Conservation (phyloP, 2,797 vertebrate species). For the Acanthiza pusilla region DNA sequence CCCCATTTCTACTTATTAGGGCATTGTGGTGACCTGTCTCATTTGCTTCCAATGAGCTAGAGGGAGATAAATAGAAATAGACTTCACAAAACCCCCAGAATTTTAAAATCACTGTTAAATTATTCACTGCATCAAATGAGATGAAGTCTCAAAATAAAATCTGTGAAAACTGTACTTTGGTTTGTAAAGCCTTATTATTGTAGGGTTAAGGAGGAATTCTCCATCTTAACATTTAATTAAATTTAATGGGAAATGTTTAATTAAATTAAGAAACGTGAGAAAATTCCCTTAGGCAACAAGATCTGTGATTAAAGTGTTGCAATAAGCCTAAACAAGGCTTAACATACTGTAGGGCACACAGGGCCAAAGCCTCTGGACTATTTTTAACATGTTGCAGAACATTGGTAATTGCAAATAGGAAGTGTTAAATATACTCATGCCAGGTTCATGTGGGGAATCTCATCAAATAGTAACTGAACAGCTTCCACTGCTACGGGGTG, state of each 20-base stretch:
- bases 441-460: not conserved
- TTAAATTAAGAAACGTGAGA: not conserved
- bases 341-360: not conserved
- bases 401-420: not conserved
- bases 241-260: constrained; percentile 29
- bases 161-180: not conserved
- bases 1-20: not conserved
- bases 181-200: not conserved
- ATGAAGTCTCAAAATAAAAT: not conserved
- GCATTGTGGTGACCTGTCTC: not conserved
- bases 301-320: not conserved
- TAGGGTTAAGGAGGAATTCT: constrained; percentile 4
- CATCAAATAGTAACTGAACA: not conserved
- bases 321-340: not conserved
- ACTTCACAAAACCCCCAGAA: not conserved
- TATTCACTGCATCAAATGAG: not conserved
- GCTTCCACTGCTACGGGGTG: not conserved
- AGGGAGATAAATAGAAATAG: not conserved
- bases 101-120: not conserved
- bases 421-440: not conserved
- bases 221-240: not conserved
- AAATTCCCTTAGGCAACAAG: constrained; percentile 3
- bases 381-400: not conserved
- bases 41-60: not conserved
- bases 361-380: not conserved